Evolutionary conservation across 2,113 vertebrate species (phyloP), one percentile per base, ranked within the genome.

Genomic region (Monarcha castaneiventris): DNA sequence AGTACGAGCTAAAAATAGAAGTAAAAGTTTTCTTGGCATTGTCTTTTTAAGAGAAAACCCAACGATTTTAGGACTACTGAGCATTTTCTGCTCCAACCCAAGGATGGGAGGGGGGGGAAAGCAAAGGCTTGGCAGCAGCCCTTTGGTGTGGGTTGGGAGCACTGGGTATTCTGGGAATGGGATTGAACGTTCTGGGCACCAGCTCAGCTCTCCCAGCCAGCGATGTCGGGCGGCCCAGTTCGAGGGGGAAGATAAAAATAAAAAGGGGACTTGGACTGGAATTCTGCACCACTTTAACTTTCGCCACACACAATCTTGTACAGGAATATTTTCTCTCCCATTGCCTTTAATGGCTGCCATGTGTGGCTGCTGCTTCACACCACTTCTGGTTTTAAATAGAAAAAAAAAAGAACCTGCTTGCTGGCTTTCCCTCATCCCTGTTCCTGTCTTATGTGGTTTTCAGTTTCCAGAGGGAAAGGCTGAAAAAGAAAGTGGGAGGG

Each of bases 201-300:
- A 29, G 67, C 84, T 84, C 74, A 80, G 78, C 56, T 92, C 90
- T 94, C 94, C 86, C 95, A 93, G 96, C 92, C 90, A 96, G 91
- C 61, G 13, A 27, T 77, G 75, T 88, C 76, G 93, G 96, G 94
- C 87, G 7, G 93, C 91, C 96, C 92, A 63, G 71, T 87, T 93
- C 1, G 48, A 94, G 95, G 81, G 89, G 96, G 87, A 89, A 95
- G 96, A 95, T 94, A 96, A 97, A 96, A 96, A 96, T 97, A 97
- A 97, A 97, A 58, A 90, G 21, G 91, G 64, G 97, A 96, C 84
- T 95, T 96, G 92, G 94, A 89, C 8, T 91, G 96, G 83, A 94
- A 87, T 91, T 86, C 93, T 97, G 95, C 89, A 91, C 90, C 89
- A 93, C 87, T 96, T 94, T 64, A 90, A 93, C 87, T 97, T 95